Evolutionary conservation across 2,888 invertebrate genomes (phyloP).

Genomic region (Standfussiana lucernea): DNA sequence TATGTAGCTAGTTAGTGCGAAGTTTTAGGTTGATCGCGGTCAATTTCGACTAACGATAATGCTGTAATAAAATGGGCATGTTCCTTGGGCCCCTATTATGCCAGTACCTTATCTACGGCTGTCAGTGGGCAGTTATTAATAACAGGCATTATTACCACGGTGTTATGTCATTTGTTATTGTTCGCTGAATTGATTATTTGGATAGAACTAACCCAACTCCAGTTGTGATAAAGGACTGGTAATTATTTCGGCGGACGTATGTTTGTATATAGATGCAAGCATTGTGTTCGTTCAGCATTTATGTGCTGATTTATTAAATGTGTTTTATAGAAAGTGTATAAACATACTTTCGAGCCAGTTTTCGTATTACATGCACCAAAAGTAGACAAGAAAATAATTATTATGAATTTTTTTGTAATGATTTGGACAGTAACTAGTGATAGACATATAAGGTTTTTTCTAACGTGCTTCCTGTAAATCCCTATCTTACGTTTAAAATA

Average conservation of each 20-base stretch:
- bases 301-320: background rate
- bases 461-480: too few relatives aligned
- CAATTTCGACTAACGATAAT: conserved; percentile 71
- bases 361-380: background rate
- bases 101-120: conserved; percentile 72
- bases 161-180: conserved; percentile 55
- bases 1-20: conserved; percentile 45
- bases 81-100: conserved; percentile 69
- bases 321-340: background rate
- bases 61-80: conserved; percentile 68
- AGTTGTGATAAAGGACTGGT: conserved; percentile 17
- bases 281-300: background rate
- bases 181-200: conserved; percentile 46
- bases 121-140: conserved; percentile 75
- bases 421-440: too few relatives aligned
- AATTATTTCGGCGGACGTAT: conserved; percentile 17
- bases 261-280: background rate
- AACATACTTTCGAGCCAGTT: too few relatives aligned
- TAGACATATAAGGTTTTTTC: background rate
- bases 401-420: too few relatives aligned
- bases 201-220: conserved; percentile 29
- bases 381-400: background rate
- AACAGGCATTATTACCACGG: conserved; percentile 66
- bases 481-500: too few relatives aligned
- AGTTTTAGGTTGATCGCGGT: conserved; percentile 69